phyloP scores from a whole-genome alignment of 2,113 vertebrate species.

The Heliornis fulica region DNA sequence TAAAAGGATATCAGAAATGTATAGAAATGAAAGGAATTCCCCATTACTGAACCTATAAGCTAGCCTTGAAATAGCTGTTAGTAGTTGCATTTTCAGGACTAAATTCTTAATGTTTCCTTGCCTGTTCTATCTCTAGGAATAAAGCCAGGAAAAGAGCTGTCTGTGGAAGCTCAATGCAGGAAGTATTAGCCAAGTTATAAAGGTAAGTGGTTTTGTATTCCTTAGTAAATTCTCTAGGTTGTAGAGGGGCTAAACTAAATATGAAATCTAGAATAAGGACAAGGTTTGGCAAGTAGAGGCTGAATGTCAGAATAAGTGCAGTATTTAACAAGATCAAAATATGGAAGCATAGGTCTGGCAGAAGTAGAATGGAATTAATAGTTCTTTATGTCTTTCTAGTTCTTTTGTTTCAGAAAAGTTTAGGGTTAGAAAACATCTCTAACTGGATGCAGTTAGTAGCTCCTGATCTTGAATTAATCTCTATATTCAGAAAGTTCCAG shows the following conservation, averaged over 20 bases:
- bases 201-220: neutral
- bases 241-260: neutral
- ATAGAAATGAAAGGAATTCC: constrained; percentile 21
- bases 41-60: neutral
- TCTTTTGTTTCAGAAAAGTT: neutral
- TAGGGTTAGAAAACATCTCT: neutral
- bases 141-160: neutral
- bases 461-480: neutral
- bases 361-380: neutral
- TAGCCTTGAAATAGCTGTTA: neutral
- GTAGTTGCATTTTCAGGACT: neutral
- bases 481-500: neutral
- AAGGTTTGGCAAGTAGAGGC: neutral
- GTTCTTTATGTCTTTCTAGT: neutral
- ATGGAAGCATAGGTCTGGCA: accelerated
- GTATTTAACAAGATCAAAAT: neutral
- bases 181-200: neutral
- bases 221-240: neutral
- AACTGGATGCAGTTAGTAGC: neutral
- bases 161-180: neutral
- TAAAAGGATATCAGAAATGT: neutral
- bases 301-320: neutral
- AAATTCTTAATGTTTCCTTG: neutral
- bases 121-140: neutral
- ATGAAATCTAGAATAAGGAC: neutral